These are phyloP conservation scores for Anoura caudifer DNA, from an alignment of 2,113 vertebrate species.

Conservation along the genomic window DNA sequence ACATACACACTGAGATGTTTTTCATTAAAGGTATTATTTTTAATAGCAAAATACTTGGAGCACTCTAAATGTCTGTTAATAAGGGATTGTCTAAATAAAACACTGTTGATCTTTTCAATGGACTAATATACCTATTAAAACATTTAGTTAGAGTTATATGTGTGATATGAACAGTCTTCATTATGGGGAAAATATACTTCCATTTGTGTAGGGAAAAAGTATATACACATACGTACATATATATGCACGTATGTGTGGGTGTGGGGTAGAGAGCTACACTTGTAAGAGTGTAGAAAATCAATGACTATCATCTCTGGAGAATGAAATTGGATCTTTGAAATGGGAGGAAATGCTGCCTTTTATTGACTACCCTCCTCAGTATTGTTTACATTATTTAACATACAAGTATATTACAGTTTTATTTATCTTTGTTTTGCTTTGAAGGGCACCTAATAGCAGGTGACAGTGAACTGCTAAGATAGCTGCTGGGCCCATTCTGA, in stretches of 20 bases:
- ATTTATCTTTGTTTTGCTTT: slow-evolving; percentile 3
- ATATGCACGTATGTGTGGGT: not conserved
- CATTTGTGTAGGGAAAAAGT: not conserved
- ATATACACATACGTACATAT: not conserved
- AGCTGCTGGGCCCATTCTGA: not conserved
- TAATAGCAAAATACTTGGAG: not conserved
- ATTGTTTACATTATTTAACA: not conserved
- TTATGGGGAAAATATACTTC: not conserved
- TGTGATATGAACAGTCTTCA: not conserved
- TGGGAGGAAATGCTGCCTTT: not conserved
- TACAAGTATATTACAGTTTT: not conserved
- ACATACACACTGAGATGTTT: not conserved
- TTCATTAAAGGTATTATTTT: not conserved
- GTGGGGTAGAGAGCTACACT: not conserved
- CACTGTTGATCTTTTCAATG: not conserved
- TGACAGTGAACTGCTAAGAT: not conserved
- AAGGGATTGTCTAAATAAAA: not conserved
- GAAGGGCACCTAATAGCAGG: not conserved
- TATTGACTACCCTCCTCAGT: not conserved
- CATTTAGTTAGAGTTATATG: not conserved
- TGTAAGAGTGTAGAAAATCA: not conserved
- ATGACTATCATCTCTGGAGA: not conserved
- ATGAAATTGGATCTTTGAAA: not conserved
- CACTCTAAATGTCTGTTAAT: not conserved
- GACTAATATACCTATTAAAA: not conserved